Evolutionary conservation across 2,888 invertebrate species (phyloP), one percentile per base, ranked within the genome.

Genomic region (Euphydryas editha): DNA sequence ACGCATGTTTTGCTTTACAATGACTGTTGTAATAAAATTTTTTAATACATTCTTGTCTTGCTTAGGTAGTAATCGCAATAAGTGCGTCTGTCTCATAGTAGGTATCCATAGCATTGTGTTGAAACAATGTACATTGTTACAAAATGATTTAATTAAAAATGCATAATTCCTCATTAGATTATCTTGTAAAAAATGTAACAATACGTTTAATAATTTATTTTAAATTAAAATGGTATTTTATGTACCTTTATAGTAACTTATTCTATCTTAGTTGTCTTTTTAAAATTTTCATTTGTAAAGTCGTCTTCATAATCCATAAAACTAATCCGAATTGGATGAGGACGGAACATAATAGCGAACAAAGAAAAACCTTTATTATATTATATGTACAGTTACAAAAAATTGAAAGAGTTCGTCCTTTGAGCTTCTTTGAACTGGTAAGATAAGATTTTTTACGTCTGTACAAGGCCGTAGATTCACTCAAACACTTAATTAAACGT

Each of bases 401-500:
- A 57, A 42, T 51, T 20, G 18, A 63, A 44, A 54, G 17, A 54
- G n/a, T 30, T 30, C 17, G 42, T 58, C 36, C 51, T 44, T 20
- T n/a, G 51, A 59, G 55, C 42, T 59, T 57, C 61, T 58, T 59
- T 68, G 55, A 59, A 65, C 55, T 55, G 47, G 72, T 70, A 39
- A 39, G 55, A 67, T 39, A 57, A 62, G 59, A 42, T 59, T 69
- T 65, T 67, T 69, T 64, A 42, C 55, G 59, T 64, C 21, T 55
- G 55, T 57, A 61, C 46, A 54, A 54, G 46, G 56, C 20, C 65
- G 65, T 71, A 72, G 59, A 72, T 68, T 62, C 63, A 62, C 55
- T 55, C 56, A 60, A 62, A 69, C 62, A 61, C 72, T 72, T 73
- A 71, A 72, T 70, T 72, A 72, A 70, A 69, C 46, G 56, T 61